Base-by-base conservation (phyloP, 1,140 invertebrate genomes). In the Pollicipes pollicipes region DNA sequence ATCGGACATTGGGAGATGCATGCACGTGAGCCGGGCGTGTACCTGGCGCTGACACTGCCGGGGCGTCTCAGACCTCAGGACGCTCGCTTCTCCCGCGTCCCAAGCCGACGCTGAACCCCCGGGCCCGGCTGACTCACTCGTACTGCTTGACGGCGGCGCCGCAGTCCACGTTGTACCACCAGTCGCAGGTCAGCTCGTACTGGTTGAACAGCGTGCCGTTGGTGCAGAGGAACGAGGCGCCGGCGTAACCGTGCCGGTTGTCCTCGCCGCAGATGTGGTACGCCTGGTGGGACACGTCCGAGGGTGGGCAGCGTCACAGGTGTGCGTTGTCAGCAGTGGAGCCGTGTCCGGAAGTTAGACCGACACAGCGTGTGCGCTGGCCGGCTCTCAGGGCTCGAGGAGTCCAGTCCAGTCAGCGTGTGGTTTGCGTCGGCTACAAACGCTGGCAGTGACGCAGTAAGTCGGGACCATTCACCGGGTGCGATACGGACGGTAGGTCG, bases 261-360 rank as follows among this genome's bases (percentile, higher is more conserved):
- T 78, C 79, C 74, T 84, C 81, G 6, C 35, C 35, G 71, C 84
- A 85, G 37, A 85, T 81, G 75, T 84, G 84, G 77, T 84, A 85
- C 3, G 81, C 82, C 83, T 84, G 74, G 27, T 30, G 30, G 28
- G 30, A 29, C 8, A 10, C 17, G 26, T 28, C 30, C 31, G 66
- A 16, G 21, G 29, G 30, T 21, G 27, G 28, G 4, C 16, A 31
- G 45, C 6, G 27, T 66, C 1, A 70, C 26, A 24, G 13, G 35
- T 13, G 21, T 28, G 6, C 68, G 29, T 35, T 6, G 27, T 63
- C 29, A 69, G 68, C 4, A 21, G 29, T 6, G 67, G 4, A 8
- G 21, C 4, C 35, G 21, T 6, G 35, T 31, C 21, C 4, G 4
- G 6, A 4, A 64, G 27, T 63, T 29, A 27, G 6, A 8, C 69